These are phyloP conservation scores for Drosophila putrida DNA, from an alignment of 2,888 invertebrate species.

Conservation along the genomic window DNA sequence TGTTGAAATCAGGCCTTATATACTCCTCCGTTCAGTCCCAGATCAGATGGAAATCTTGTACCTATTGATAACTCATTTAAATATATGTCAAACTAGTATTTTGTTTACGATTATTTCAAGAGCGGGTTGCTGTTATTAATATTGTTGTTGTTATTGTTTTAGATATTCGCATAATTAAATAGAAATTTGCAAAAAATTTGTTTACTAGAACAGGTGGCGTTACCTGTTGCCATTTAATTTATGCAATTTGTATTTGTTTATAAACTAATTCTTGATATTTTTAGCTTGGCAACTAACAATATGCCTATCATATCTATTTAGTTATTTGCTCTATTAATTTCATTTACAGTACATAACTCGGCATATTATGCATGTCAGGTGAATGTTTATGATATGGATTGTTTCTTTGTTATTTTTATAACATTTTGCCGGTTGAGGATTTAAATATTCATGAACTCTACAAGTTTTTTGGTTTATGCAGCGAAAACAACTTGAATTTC, in stretches of 20 bases:
- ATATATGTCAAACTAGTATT: conserved; percentile 83
- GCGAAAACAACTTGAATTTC: neutral
- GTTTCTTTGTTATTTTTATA: conserved; percentile 22
- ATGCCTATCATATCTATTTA: conserved; percentile 2
- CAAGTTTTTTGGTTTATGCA: conserved; percentile 30
- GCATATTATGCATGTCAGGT: conserved; percentile 35
- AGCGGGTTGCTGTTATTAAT: conserved; percentile 40
- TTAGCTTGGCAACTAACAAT: conserved; percentile 18
- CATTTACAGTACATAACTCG: neutral
- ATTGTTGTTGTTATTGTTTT: conserved; percentile 34
- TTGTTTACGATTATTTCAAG: conserved; percentile 77
- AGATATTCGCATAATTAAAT: conserved; percentile 53
- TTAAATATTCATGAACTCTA: conserved; percentile 50
- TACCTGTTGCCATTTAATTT: conserved; percentile 33
- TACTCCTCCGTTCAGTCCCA: conserved; percentile 52
- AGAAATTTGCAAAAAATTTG: conserved; percentile 53
- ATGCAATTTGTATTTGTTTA: conserved; percentile 38
- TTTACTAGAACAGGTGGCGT: conserved; percentile 66
- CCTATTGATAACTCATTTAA: conserved; percentile 67
- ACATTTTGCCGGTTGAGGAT: conserved; percentile 35
- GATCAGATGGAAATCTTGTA: conserved; percentile 79
- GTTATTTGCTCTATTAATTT: conserved; percentile 37
- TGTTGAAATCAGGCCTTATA: conserved; percentile 61
- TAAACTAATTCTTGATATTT: conserved; percentile 8
- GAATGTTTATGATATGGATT: conserved; percentile 37